Evolutionary conservation across 2,888 invertebrate species (phyloP).

Genomic region (Ferrisia virgata): DNA sequence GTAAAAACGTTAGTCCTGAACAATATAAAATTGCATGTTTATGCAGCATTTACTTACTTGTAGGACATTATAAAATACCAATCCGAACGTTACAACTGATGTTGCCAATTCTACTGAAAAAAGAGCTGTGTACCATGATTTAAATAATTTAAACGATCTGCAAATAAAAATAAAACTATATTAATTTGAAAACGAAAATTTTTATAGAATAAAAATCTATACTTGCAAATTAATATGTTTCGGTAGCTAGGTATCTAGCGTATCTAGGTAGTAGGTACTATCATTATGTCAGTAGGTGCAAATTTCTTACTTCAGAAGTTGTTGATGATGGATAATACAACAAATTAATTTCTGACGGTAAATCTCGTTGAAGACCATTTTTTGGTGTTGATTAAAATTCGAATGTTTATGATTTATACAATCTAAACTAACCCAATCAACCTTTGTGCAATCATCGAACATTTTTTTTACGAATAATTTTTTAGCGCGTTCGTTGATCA

Average conservation of each 20-base stretch:
- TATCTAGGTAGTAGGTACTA: too few species aligned
- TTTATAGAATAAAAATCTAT: too few species aligned
- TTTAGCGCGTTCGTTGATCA: not conserved
- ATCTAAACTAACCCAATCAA: not conserved
- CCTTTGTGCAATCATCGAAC: not conserved
- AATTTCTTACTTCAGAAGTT: slow-evolving; percentile 12
- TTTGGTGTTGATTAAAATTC: not conserved
- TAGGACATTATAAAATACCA: slow-evolving; percentile 35
- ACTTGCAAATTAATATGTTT: too few species aligned
- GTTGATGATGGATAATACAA: slow-evolving; percentile 19
- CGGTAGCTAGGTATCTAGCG: too few species aligned
- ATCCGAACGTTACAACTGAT: not conserved
- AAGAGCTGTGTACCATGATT: not conserved
- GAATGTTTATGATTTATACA: not conserved
- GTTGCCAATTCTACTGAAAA: slow-evolving; percentile 11
- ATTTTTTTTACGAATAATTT: not conserved
- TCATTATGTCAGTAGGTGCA: too few species aligned
- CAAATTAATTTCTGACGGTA: not conserved
- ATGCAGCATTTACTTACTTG: not conserved
- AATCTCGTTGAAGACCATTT: not conserved
- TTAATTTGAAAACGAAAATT: too few species aligned
- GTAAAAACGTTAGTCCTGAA: not conserved
- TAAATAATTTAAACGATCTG: slow-evolving; percentile 18
- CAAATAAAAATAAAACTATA: not conserved
- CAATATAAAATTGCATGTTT: not conserved